Base-by-base conservation (phyloP, 2,888 invertebrate species). In the Amorpha juglandis region DNA sequence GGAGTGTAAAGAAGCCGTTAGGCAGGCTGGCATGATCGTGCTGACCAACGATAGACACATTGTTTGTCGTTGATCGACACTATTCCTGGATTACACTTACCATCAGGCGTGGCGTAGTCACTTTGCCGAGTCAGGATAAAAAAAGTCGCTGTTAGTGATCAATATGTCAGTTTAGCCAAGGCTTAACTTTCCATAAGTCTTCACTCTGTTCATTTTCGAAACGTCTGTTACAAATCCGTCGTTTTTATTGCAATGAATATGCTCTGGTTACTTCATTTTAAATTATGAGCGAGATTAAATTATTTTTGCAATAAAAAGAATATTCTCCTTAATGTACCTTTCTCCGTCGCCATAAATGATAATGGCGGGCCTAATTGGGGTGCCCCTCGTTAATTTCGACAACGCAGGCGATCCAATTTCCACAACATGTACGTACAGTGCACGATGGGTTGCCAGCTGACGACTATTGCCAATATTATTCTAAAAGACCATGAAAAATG, bases 281-380 rank as follows among this genome's bases (percentile, higher is more conserved):
- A 55, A 55, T 55, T 58, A 19, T 55, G 55, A 55, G n/a, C 55
- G 16, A 55, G 55, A 55, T 55, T 55, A 38, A 55, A 55, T 55
- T 9, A n/a, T 58, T 58, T 58, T 58, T 58, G 58, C 58, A 48
- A 55, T 58, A 64, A 50, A 62, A 45, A 63, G 50, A 35, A 50
- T 45, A 48, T 64, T 58, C 64, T 65, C 78, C 78, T 81, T 81
- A 82, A 82, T 68, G 65, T 64, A 55, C 76, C 77, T 80, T 80
- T 80, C 81, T 78, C 78, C 70, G 65, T 52, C 70, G 71, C 75
- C 74, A 75, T 78, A 78, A 75, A 78, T 76, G 80, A 79, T 81
- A 82, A 81, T 78, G 76, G 76, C 70, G 66, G 65, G 51, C 75
- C 78, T 82, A 80, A 83, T 82, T 82, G 79, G 69, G 71, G 66